Conservation (phyloP, 1,140 invertebrate species). For the Plodia interpunctella region DNA sequence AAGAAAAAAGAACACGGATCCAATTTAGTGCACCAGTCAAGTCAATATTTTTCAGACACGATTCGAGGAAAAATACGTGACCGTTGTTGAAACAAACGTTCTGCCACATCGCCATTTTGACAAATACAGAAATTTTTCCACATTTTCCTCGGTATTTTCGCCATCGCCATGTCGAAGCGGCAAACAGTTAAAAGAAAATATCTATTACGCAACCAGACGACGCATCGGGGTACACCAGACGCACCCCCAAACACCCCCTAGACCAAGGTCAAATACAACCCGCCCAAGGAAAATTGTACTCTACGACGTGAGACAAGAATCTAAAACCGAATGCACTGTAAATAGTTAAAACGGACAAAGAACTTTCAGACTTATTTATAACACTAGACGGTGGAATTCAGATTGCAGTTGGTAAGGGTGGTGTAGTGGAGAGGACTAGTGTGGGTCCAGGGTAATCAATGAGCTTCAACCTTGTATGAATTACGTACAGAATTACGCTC, state of each 20-base stretch:
- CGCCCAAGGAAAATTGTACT: conserved; percentile 13
- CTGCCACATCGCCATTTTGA: not conserved
- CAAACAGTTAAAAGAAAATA: conserved; percentile 34
- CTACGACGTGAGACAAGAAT: not conserved
- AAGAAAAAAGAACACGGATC: no score
- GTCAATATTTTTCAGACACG: no score
- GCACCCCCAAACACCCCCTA: conserved; percentile 20
- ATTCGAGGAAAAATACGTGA: no score
- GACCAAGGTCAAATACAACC: conserved; percentile 39
- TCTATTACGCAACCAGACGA: conserved; percentile 48
- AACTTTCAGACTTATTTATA: conserved; percentile 19
- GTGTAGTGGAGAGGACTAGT: not conserved
- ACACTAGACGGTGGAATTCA: conserved; percentile 18
- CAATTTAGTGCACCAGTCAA: no score
- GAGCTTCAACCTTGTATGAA: conserved; percentile 46
- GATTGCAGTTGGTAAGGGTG: conserved; percentile 12
- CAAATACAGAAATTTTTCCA: conserved; percentile 7
- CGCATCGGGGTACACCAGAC: conserved; percentile 19
- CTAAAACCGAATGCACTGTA: not conserved
- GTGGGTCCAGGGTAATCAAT: conserved; percentile 46
- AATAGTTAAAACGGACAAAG: not conserved
- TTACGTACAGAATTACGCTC: conserved; percentile 39
- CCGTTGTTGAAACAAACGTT: not conserved
- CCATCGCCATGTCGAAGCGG: not conserved
- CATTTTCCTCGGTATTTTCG: not conserved